Evolutionary conservation across 2,797 vertebrate genomes (phyloP).

Genomic region (Catamblyrhynchus diadema): DNA sequence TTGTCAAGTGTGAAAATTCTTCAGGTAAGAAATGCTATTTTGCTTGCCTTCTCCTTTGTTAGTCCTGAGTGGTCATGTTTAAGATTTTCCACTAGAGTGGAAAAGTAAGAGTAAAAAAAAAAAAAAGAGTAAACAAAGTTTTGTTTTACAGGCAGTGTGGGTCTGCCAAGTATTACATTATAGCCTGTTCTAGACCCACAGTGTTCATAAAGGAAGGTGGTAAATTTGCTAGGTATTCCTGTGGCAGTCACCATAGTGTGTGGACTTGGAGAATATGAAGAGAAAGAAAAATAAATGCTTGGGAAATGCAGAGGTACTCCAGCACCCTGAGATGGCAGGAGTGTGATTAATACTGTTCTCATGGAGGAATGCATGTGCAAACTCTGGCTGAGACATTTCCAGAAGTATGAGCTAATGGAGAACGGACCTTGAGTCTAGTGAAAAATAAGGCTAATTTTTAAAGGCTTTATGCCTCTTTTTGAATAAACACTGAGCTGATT

Average conservation of each 20-base stretch:
- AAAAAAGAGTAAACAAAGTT: not conserved
- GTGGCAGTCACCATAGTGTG: not conserved
- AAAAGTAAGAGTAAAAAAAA: not conserved
- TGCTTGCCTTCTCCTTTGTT: not conserved
- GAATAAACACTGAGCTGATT: not conserved
- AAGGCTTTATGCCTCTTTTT: not conserved
- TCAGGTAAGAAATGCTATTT: not conserved
- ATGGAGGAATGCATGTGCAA: not conserved
- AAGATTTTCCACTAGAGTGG: not conserved
- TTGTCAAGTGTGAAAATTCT: not conserved
- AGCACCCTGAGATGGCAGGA: not conserved
- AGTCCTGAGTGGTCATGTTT: not conserved
- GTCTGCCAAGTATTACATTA: not conserved
- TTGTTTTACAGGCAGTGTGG: not conserved
- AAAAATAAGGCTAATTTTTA: not conserved
- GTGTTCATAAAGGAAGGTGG: not conserved
- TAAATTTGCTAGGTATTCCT: not conserved
- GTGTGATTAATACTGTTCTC: not conserved
- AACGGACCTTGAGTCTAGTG: not conserved
- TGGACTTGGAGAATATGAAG: not conserved
- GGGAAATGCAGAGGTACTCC: not conserved
- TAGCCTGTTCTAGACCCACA: not conserved
- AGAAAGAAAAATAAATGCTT: not conserved
- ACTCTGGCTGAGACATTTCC: not conserved
- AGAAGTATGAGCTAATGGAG: not conserved